Percentiles rank a stretch among this genome's conserved stretches.
Conservation (phyloP, 2,888 invertebrate species). For the Antitype chi region DNA sequence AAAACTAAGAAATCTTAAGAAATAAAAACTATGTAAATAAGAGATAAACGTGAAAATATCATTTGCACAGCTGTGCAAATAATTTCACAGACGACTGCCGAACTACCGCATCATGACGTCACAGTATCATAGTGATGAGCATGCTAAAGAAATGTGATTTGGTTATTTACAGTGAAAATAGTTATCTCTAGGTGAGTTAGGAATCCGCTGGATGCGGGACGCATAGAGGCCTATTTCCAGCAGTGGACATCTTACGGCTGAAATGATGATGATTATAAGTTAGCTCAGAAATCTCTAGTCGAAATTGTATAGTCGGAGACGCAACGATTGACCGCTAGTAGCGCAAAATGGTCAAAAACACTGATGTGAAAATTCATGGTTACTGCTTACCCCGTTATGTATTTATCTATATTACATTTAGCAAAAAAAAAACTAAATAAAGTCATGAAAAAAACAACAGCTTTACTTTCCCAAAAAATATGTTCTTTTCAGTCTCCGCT, state of each 20-base stretch:
- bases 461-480: neutral
- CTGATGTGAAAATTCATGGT: neutral
- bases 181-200: neutral
- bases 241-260: too few species aligned
- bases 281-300: too few species aligned
- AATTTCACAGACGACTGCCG: neutral
- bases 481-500: neutral
- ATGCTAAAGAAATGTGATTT: conserved; percentile 1
- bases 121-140: neutral
- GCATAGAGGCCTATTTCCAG: too few species aligned
- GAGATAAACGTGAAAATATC: conserved; percentile 18
- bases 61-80: conserved; percentile 41
- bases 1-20: neutral
- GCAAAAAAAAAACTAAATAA: neutral
- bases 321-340: neutral
- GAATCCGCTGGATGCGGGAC: too few species aligned
- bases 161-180: neutral
- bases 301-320: too few species aligned
- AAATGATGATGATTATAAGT: too few species aligned
- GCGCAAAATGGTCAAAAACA: neutral
- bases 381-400: too few species aligned
- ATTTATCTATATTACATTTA: neutral
- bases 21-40: conserved; percentile 19
- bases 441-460: neutral
- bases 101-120: conserved; percentile 19